These are phyloP conservation scores for Poeciliopsis turneri DNA, from an alignment of 2,797 vertebrate genomes.

Conservation along the genomic window DNA sequence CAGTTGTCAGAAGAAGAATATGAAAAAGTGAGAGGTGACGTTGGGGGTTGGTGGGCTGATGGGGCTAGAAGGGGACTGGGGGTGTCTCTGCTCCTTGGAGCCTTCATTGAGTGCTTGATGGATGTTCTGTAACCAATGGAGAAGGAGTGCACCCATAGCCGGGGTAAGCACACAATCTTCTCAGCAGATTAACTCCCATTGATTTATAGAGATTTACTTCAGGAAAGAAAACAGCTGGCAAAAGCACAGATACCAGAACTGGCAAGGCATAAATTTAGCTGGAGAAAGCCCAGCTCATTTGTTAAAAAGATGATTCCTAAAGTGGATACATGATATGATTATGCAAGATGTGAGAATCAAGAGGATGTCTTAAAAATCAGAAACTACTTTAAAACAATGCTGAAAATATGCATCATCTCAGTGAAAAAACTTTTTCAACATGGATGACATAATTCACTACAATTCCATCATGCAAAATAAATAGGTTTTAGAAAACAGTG, in stretches of 20 bases:
- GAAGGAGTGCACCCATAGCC: conserved; percentile 68
- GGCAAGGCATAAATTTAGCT: conserved; percentile 70
- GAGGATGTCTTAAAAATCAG: background rate
- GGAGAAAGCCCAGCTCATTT: conserved; percentile 59
- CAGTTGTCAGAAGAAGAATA: conserved; percentile 41
- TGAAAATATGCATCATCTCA: background rate
- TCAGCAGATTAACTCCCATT: conserved; percentile 82
- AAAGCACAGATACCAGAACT: conserved; percentile 72
- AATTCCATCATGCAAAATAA: background rate
- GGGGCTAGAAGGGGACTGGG: conserved; percentile 57
- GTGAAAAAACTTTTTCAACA: background rate
- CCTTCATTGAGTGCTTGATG: conserved; percentile 79
- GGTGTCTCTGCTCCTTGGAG: conserved; percentile 69
- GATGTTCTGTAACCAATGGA: conserved; percentile 83
- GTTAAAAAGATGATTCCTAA: conserved; percentile 61
- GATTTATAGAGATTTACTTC: conserved; percentile 84
- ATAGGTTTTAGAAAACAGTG: background rate
- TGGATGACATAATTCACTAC: background rate
- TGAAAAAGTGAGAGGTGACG: conserved; percentile 15
- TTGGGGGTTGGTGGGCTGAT: conserved; percentile 39
- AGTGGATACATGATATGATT: conserved; percentile 36
- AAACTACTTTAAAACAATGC: background rate
- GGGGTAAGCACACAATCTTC: conserved; percentile 72
- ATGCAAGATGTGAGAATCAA: conserved; percentile 2
- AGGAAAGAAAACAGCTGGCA: conserved; percentile 81